Evolutionary conservation across 2,888 invertebrate species (phyloP).

Genomic region (Mesoligia furuncula): DNA sequence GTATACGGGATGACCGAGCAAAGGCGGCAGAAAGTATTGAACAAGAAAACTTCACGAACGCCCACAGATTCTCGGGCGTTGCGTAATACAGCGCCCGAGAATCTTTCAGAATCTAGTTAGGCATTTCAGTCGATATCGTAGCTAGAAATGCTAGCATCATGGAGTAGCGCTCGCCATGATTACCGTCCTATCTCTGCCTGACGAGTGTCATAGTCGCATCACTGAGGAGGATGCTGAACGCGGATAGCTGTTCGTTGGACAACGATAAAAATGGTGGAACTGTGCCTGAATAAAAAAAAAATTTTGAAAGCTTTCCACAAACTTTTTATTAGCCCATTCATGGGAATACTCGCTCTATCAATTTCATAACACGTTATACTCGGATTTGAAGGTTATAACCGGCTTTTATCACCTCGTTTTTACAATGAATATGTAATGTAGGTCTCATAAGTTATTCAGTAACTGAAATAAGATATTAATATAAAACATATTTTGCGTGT

Average conservation of each 20-base stretch:
- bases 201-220: not conserved
- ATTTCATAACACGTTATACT: conserved; percentile 10
- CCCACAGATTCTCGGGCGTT: not conserved
- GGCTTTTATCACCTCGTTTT: not conserved
- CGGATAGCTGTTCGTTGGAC: not conserved
- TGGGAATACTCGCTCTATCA: not conserved
- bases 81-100: no score
- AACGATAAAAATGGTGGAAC: not conserved
- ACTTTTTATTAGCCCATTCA: not conserved
- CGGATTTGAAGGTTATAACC: conserved; percentile 4
- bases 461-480: not conserved
- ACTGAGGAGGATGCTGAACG: not conserved
- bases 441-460: not conserved
- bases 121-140: not conserved
- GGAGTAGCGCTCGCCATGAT: not conserved
- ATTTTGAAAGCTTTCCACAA: not conserved
- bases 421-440: not conserved
- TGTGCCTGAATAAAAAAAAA: conserved; percentile 4
- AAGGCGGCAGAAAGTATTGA: not conserved
- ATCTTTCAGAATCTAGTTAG: no score
- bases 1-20: not conserved
- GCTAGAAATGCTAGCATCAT: not conserved
- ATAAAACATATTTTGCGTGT: not conserved
- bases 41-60: not conserved
- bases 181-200: not conserved